phyloP scores from a whole-genome alignment of 37 sponge, comb jelly and placozoan genomes.

The Oopsacas minuta region DNA sequence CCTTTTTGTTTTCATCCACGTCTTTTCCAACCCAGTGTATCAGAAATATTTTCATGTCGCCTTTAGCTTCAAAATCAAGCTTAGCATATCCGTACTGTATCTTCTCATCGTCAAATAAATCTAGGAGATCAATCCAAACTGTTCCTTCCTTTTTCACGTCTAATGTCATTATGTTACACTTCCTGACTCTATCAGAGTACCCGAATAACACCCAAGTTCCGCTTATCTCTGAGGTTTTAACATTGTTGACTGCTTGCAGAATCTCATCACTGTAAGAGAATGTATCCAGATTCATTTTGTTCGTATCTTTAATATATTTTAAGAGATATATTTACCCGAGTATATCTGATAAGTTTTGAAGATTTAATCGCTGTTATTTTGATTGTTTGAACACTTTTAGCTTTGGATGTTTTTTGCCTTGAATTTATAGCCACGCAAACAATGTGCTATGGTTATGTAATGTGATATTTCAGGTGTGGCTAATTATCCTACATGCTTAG shows the following conservation, averaged over 20 bases:
- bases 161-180: not conserved
- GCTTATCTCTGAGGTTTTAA: not conserved
- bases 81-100: not conserved
- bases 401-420: too few relatives aligned
- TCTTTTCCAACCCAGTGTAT: not conserved
- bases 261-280: not conserved
- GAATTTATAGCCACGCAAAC: too few relatives aligned
- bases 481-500: too few relatives aligned
- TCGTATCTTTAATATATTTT: too few relatives aligned
- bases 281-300: conserved; percentile 1
- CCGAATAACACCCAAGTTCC: not conserved
- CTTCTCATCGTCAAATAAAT: not conserved
- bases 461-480: too few relatives aligned
- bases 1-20: not conserved
- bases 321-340: too few relatives aligned
- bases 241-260: not conserved
- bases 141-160: not conserved
- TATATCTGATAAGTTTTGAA: too few relatives aligned
- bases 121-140: not conserved
- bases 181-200: not conserved
- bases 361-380: too few relatives aligned
- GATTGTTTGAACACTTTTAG: too few relatives aligned
- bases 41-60: not conserved
- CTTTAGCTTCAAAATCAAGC: not conserved
- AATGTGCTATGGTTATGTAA: too few relatives aligned